Base-by-base conservation (phyloP, 1,140 invertebrate species). In the Trichonephila clavata region DNA sequence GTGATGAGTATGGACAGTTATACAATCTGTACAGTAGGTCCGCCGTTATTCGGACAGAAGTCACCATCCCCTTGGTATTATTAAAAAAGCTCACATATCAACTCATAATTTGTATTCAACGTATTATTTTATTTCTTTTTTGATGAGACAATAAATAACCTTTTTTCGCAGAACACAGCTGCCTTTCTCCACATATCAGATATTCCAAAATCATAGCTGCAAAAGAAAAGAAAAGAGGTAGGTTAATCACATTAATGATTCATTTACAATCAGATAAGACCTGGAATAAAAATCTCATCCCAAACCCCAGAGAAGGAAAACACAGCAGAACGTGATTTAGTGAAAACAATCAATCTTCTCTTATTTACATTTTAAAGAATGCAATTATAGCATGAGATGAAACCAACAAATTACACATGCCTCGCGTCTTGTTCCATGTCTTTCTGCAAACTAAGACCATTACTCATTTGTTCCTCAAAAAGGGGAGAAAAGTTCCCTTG, bases 331-430 rank as follows among this genome's bases (percentile, higher is more conserved):
- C 71, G 71, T 39, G 71, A 77, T 77, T 77, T 32, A 77, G 27
- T 20, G 4, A 27, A 27, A 77, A 77, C 32, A 77, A 77, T 77
- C 71, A 77, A 77, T 77, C 71, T 77, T 77, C 14, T 39, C 27
- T 77, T 32, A 77, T 77, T 77, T 77, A 21, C 71, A 77, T 77
- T 77, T 77, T 77, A 77, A 39, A 77, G 71, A 77, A 77, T 77
- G 71, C 71, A 77, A 77, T 77, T 77, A 77, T 77, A 32, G 71
- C 71, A 18, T 16, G 27, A 27, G 32, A 77, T 77, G 71, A 77
- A 77, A 77, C 32, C 14, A 32, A 77, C 71, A 77, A 77, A 77
- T 77, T 77, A 77, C 32, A 77, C 71, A 77, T 39, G 71, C 71
- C 14, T 14, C 4, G 71, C 32, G 71, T 32, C 71, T 77, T 77